These are phyloP conservation scores for Celastrina argiolus DNA, from an alignment of 2,888 invertebrate species.

Conservation along the genomic window DNA sequence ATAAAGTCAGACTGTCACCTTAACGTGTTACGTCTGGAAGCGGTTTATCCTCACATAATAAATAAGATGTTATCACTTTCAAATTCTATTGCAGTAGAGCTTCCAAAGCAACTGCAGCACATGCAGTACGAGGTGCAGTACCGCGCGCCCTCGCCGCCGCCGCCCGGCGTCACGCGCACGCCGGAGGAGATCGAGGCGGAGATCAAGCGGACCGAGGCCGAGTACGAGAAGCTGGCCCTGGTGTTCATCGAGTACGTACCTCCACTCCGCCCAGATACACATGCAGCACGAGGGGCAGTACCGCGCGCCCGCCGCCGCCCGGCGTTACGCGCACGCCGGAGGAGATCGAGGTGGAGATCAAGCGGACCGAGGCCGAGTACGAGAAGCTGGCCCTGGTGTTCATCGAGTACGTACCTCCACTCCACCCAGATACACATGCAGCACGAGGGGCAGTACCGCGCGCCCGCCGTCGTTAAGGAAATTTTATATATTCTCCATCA, in stretches of 20 bases:
- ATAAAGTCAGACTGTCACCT: too few species aligned
- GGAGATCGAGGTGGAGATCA: slow-evolving; percentile 88
- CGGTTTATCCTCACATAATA: too few species aligned
- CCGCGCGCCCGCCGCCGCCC: slow-evolving; percentile 81
- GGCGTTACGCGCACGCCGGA: slow-evolving; percentile 85
- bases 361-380: slow-evolving; percentile 83
- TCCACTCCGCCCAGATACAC: too few species aligned
- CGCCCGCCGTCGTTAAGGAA: too few species aligned
- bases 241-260: slow-evolving; percentile 82
- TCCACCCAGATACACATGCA: too few species aligned
- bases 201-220: slow-evolving; percentile 83
- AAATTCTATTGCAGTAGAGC: slow-evolving; percentile 57
- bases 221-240: slow-evolving; percentile 84
- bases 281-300: slow-evolving; percentile 83
- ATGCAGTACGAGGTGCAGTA: slow-evolving; percentile 83
- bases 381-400: slow-evolving; percentile 84
- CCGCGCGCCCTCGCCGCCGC: slow-evolving; percentile 81
- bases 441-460: too few species aligned
- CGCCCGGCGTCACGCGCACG: slow-evolving; percentile 81
- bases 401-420: slow-evolving; percentile 79
- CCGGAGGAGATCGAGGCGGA: slow-evolving; percentile 91
- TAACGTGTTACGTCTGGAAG: too few species aligned
- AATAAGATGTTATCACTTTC: too few species aligned
- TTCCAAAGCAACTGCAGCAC: slow-evolving; percentile 74
- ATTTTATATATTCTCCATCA: too few species aligned